Percentiles rank a stretch among this genome's conserved stretches.
phyloP scores from a whole-genome alignment of 2,888 invertebrate species.

The Abscondita cerata region DNA sequence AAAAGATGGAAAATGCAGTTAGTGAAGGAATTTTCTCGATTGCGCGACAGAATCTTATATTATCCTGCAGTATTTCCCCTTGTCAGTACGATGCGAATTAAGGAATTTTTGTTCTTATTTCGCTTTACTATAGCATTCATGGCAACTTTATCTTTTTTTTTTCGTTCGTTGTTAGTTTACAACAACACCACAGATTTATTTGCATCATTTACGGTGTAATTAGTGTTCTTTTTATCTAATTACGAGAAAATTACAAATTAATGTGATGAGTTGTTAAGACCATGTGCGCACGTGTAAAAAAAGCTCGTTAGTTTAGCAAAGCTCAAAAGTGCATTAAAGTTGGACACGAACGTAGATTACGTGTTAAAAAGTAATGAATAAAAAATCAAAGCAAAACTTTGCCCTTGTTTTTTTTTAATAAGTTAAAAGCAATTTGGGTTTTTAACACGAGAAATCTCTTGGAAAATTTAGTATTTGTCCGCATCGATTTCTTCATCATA shows the following conservation, averaged over 20 bases:
- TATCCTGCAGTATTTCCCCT: slow-evolving; percentile 16
- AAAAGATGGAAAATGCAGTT: neutral
- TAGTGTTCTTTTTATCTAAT: too few species aligned
- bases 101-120: slow-evolving; percentile 12
- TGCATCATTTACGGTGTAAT: too few species aligned
- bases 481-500: slow-evolving; percentile 17
- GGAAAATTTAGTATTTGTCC: slow-evolving; percentile 17
- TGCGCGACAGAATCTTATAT: slow-evolving; percentile 17
- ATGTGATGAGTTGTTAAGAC: neutral
- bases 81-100: slow-evolving; percentile 17
- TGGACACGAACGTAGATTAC: slow-evolving; percentile 1
- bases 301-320: slow-evolving; percentile 7
- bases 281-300: neutral
- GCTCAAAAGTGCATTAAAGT: slow-evolving; percentile 8
- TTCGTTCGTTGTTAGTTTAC: too few species aligned
- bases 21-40: slow-evolving; percentile 11
- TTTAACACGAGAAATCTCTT: slow-evolving; percentile 22
- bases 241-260: too few species aligned
- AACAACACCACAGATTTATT: too few species aligned
- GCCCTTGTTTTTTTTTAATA: slow-evolving; percentile 21
- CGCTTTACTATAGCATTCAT: neutral
- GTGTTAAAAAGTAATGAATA: slow-evolving; percentile 22
- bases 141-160: too few species aligned
- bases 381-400: slow-evolving; percentile 19
- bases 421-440: slow-evolving; percentile 25